Evolutionary conservation across 2,113 vertebrate species (phyloP).

Genomic region (Callipepla californica): DNA sequence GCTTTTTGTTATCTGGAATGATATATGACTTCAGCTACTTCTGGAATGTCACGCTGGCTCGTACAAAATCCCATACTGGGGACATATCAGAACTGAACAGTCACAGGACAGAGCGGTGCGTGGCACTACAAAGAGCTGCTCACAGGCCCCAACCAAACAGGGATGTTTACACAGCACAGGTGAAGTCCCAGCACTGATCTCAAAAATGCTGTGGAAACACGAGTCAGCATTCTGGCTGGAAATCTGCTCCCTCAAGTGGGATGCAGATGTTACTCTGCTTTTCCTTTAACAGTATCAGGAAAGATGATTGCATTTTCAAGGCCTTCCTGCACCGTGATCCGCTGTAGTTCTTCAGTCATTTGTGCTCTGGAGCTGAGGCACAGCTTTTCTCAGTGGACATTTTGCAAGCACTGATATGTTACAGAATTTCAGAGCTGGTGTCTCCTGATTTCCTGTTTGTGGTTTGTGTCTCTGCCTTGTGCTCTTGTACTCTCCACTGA

Average conservation of each 20-base stretch:
- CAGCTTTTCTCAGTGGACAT: not conserved
- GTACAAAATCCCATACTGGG: not conserved
- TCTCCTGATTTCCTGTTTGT: not conserved
- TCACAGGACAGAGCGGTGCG: accelerated
- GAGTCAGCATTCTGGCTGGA: not conserved
- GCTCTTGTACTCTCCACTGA: not conserved
- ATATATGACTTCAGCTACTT: not conserved
- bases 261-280: not conserved
- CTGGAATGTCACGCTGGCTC: not conserved
- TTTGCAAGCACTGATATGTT: not conserved
- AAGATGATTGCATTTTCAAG: not conserved
- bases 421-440: not conserved
- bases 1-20: not conserved
- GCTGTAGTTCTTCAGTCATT: no score
- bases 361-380: not conserved
- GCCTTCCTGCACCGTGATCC: not conserved
- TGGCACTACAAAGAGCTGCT: not conserved
- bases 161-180: accelerated
- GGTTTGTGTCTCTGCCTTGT: not conserved
- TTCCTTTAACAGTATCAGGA: not conserved
- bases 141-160: not conserved
- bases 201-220: accelerated
- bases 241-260: no score
- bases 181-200: not conserved
- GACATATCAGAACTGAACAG: not conserved